Base-by-base conservation (phyloP, 1,140 invertebrate species). In the Octopus bimaculoides region DNA sequence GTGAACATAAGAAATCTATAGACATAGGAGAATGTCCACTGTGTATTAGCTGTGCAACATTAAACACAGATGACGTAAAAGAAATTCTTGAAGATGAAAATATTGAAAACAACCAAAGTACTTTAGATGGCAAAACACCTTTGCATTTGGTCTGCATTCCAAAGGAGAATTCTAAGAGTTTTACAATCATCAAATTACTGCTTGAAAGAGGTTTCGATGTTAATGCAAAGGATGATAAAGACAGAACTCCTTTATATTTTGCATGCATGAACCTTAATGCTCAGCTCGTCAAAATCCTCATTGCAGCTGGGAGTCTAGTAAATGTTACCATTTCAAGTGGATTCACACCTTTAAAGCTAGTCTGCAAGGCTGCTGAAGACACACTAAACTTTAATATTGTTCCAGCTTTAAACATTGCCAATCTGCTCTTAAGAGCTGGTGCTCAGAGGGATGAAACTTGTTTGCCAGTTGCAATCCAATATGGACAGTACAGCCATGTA, bases 191-290 rank as follows among this genome's bases (percentile, higher is more conserved):
- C 61, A 78, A 86, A 8, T 54, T 84, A 73, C 80, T 88, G 10
- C 77, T 88, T 1, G 75, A 84, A 61, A 77, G 82, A 74, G 95
- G 95, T 10, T 95, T 96, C 10, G 93, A 94, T 52, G 94, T 96
- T 0, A 96, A 97, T 86, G 93, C 94, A 9, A 94, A 94, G 0
- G 96, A 97, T 86, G 96, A 96, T 83, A 96, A 96, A 92, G 95
- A 95, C 4, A 86, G 96, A 20, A 97, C 95, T 0, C 95, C 96
- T 4, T 88, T 97, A 71, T 84, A 86, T 71, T 77, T 84, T 52
- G 87, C 86, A 52, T 88, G 86, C 80, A 83, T 85, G 55, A 83
- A 79, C 9, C 85, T 86, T 71, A 84, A 87, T 75, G 80, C 85
- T 20, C 81, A 84, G 41, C 79, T 86, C 78, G 87, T 87, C 0